Conservation (phyloP, 1,140 invertebrate species). For the Papilio aristodemus region DNA sequence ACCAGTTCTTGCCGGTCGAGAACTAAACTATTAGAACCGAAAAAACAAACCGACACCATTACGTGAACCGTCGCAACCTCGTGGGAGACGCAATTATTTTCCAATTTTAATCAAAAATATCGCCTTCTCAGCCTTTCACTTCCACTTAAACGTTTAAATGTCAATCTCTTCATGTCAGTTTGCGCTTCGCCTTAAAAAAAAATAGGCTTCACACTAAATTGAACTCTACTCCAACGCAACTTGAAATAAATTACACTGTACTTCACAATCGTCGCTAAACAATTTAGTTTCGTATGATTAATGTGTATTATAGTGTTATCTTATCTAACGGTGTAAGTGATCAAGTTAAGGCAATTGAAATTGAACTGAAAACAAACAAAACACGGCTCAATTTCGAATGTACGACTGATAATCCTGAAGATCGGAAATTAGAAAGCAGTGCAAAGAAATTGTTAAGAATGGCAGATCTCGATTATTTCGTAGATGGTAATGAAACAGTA, state of each 20-base stretch:
- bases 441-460: slow-evolving; percentile 68
- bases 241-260: slow-evolving; percentile 37
- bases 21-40: slow-evolving; percentile 55
- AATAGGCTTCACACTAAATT: slow-evolving; percentile 29
- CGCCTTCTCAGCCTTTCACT: slow-evolving; percentile 70
- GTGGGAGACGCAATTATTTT: slow-evolving; percentile 79
- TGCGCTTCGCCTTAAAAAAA: slow-evolving; percentile 55
- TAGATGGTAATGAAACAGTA: slow-evolving; percentile 29
- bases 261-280: slow-evolving; percentile 46
- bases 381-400: slow-evolving; percentile 39
- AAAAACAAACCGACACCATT: slow-evolving; percentile 62
- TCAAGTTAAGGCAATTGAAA: slow-evolving; percentile 37
- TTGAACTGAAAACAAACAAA: slow-evolving; percentile 35
- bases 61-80: slow-evolving; percentile 55
- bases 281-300: slow-evolving; percentile 65
- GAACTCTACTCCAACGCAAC: slow-evolving; percentile 32
- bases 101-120: slow-evolving; percentile 79
- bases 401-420: slow-evolving; percentile 43
- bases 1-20: slow-evolving; percentile 55
- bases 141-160: slow-evolving; percentile 78
- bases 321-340: slow-evolving; percentile 26
- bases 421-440: slow-evolving; percentile 64
- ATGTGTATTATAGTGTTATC: slow-evolving; percentile 47
- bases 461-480: slow-evolving; percentile 54
- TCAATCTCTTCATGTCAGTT: slow-evolving; percentile 62